Evolutionary conservation across 1,140 invertebrate genomes (phyloP).

Genomic region (Bombus turneri): DNA sequence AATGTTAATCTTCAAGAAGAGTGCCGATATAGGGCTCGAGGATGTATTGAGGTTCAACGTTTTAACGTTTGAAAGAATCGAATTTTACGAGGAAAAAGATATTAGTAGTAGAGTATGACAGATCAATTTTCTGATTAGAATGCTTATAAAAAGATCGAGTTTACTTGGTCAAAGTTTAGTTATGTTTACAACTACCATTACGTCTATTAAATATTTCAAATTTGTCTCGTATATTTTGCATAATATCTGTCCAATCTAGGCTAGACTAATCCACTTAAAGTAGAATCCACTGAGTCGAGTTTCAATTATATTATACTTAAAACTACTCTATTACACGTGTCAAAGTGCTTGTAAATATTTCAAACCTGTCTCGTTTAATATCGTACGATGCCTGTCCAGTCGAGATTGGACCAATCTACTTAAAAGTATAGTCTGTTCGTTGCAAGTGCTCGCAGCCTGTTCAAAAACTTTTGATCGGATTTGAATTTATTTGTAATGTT

Average conservation of each 20-base stretch:
- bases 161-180: neutral
- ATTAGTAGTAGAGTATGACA: too few relatives aligned
- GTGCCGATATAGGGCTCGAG: too few relatives aligned
- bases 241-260: neutral
- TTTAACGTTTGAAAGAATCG: neutral
- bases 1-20: too few relatives aligned
- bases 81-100: neutral
- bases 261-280: neutral
- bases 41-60: rapidly evolving
- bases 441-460: neutral
- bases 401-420: neutral
- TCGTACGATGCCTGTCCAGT: neutral
- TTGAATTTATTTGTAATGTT: too few relatives aligned
- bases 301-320: too few relatives aligned
- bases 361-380: neutral
- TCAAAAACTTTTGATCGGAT: too few relatives aligned
- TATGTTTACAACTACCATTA: too few relatives aligned
- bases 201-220: neutral
- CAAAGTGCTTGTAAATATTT: neutral
- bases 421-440: neutral
- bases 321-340: too few relatives aligned
- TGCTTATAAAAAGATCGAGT: neutral
- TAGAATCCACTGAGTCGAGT: neutral
- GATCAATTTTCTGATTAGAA: neutral
- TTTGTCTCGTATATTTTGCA: neutral